Base-by-base conservation (phyloP, 2,888 invertebrate species). In the Abrostola tripartita region DNA sequence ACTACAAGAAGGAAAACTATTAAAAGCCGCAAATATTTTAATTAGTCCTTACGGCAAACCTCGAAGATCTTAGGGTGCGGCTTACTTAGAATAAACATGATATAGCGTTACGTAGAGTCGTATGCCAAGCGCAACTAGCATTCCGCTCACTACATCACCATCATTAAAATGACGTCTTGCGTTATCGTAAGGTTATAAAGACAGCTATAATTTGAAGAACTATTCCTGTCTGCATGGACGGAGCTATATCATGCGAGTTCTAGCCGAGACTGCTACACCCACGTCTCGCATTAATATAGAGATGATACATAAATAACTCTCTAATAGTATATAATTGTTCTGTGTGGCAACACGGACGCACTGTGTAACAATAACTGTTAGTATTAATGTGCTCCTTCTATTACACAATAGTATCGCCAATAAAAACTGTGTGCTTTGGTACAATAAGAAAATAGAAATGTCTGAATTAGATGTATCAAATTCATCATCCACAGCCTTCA, bases 381-480 rank as follows among this genome's bases (percentile, higher is more conserved):
- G 71, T 60, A 50, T 77, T 44, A 63, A 75, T 64, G 61, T 70
- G 61, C 52, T 66, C 78, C 65, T 76, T 77, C 68, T 60, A 52
- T 73, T 52, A 42, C 59, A 63, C 74, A 70, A 64, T 69, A 51
- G 63, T 51, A 63, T 69, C 74, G 63, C 35, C 41, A 38, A 58
- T 51, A 24, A 35, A 47, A 37, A 59, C 24, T 65, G 47, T 55
- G 54, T 36, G 14, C 44, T 52, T 60, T 53, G 47, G n/a, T 50
- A 36, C 56, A 37, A 36, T n/a, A 6, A 47, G n/a, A n/a, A 52
- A 12, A 37, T 37, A 41, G 9, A 0, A 38, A 12, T 38, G 10
- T 53, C 10, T 37, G 24, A 24, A 24, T 24, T 24, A 1, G 24
- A 24, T 24, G 1, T 24, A 24, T 24, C 24, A 24, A 24, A 24